Evolutionary conservation across 2,888 invertebrate species (phyloP).

Genomic region (Periphyllus acericola): DNA sequence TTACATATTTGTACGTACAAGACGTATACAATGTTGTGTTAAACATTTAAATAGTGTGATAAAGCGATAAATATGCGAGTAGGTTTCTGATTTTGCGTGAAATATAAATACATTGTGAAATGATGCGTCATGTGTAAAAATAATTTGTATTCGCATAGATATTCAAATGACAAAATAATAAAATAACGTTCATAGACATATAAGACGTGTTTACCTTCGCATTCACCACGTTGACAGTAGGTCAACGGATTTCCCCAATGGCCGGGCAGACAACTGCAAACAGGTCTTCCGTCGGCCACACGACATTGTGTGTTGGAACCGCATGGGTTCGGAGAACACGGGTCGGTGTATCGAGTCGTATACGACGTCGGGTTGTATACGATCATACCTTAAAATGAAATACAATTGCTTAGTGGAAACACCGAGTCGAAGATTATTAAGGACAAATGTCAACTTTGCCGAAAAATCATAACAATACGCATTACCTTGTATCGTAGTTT

Average conservation of each 20-base stretch:
- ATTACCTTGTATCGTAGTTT: too few relatives aligned
- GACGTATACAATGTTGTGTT: too few relatives aligned
- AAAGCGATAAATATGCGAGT: not conserved
- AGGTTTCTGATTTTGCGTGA: not conserved
- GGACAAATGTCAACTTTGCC: too few relatives aligned
- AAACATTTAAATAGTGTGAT: too few relatives aligned
- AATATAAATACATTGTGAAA: not conserved
- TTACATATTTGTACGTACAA: too few relatives aligned
- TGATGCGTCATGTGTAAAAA: not conserved
- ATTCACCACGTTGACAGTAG: slow-evolving; percentile 79
- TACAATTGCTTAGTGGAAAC: not conserved
- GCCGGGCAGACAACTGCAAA: slow-evolving; percentile 84
- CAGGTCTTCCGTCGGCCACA: slow-evolving; percentile 85
- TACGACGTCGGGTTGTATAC: slow-evolving; percentile 68
- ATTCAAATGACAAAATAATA: slow-evolving; percentile 4
- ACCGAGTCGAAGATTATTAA: not conserved
- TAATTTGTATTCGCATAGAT: not conserved
- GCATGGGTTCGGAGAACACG: slow-evolving; percentile 87
- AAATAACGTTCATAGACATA: slow-evolving; percentile 7
- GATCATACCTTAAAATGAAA: slow-evolving; percentile 45
- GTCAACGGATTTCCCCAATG: slow-evolving; percentile 83
- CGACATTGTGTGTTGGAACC: slow-evolving; percentile 83
- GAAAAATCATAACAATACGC: too few relatives aligned
- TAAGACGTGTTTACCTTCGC: slow-evolving; percentile 72
- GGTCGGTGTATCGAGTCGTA: slow-evolving; percentile 68